These are phyloP conservation scores for Drymodes brunneopygia DNA, from an alignment of 2,113 vertebrate genomes.

Conservation along the genomic window DNA sequence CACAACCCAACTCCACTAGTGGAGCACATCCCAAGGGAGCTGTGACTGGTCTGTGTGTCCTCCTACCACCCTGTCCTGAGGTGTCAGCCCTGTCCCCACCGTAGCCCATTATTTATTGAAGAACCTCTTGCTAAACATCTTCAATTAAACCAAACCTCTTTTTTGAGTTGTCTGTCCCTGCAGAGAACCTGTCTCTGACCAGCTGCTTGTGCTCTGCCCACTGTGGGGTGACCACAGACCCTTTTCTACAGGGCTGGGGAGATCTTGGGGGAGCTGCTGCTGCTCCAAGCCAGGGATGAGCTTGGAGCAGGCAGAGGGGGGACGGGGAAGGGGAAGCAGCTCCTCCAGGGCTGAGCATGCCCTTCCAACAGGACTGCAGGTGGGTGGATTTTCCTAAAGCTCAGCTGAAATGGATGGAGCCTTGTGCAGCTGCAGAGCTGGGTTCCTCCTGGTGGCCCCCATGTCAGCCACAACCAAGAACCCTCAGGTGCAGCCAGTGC, in stretches of 20 bases:
- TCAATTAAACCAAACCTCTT: constrained; percentile 27
- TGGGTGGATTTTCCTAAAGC: neutral
- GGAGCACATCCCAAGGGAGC: fast-evolving
- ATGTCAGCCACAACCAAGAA: fast-evolving
- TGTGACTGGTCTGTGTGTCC: neutral
- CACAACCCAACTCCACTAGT: neutral
- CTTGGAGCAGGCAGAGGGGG: too few relatives aligned
- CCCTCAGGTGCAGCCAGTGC: neutral
- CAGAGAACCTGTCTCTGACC: neutral
- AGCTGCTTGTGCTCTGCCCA: fast-evolving
- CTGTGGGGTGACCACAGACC: fast-evolving
- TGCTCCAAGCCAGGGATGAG: neutral
- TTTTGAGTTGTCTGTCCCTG: neutral
- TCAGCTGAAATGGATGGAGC: fast-evolving
- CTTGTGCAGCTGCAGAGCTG: neutral
- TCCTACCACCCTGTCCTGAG: neutral
- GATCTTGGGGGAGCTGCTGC: neutral
- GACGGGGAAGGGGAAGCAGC: neutral
- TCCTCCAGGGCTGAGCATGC: neutral
- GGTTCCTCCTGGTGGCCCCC: neutral
- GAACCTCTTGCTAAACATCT: neutral
- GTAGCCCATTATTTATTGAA: neutral
- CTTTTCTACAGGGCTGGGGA: fast-evolving
- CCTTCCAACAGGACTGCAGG: too few relatives aligned
- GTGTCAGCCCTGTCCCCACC: neutral